Evolutionary conservation across 92 coral and sea anemone species (phyloP).

Genomic region (Galaxea fascicularis): DNA sequence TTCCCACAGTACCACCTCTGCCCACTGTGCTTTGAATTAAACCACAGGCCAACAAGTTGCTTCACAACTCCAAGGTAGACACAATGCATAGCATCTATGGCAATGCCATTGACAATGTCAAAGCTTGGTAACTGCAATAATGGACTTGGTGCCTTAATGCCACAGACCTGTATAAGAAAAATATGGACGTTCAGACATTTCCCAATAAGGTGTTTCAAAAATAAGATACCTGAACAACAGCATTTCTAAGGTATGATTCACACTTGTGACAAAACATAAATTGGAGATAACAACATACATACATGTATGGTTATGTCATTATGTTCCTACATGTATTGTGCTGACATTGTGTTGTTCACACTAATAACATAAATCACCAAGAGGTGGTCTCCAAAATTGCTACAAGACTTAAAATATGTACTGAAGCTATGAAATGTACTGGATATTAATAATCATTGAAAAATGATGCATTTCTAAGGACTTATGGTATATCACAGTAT

Average conservation of each 20-base stretch:
- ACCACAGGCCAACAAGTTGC: slow-evolving; percentile 64
- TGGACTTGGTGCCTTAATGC: slow-evolving; percentile 61
- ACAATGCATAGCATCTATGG: slow-evolving; percentile 66
- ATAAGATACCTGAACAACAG: neutral
- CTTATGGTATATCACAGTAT: neutral
- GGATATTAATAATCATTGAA: neutral
- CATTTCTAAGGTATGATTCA: slow-evolving; percentile 4
- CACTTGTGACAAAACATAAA: slow-evolving; percentile 2
- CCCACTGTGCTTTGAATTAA: slow-evolving; percentile 49
- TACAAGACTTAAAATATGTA: neutral
- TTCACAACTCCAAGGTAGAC: slow-evolving; percentile 70
- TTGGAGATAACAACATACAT: slow-evolving; percentile 1
- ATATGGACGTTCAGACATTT: neutral
- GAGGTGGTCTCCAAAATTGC: slow-evolving; percentile 4
- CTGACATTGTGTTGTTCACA: neutral
- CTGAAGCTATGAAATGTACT: neutral
- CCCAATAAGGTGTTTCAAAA: neutral
- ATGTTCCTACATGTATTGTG: neutral
- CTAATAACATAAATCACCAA: neutral
- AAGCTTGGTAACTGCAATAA: slow-evolving; percentile 51
- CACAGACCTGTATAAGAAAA: slow-evolving; percentile 39
- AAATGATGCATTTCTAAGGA: neutral
- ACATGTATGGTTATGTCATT: slow-evolving; percentile 8
- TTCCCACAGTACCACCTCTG: slow-evolving; percentile 47
- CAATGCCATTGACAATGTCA: slow-evolving; percentile 52